Evolutionary conservation across 2,888 invertebrate species (phyloP).

Genomic region (Eledona agricola): DNA sequence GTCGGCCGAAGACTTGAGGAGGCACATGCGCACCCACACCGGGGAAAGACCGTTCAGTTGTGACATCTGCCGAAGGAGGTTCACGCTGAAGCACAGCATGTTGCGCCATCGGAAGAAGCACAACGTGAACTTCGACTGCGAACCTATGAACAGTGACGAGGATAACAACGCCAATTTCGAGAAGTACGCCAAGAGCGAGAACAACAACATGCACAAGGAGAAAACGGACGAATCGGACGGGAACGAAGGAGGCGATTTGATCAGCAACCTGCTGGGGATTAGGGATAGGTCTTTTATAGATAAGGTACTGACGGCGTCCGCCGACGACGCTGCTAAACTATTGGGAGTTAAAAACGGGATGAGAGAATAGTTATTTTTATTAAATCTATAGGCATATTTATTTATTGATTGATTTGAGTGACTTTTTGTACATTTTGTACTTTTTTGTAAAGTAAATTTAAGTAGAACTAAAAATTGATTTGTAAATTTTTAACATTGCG

Average conservation of each 20-base stretch:
- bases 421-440: constrained; percentile 36
- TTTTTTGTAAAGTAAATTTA: constrained; percentile 22
- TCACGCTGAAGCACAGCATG: constrained; percentile 95
- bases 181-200: constrained; percentile 39
- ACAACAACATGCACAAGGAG: constrained; percentile 40
- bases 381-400: constrained; percentile 8
- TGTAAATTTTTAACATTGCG: constrained; percentile 33
- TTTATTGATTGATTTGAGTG: constrained; percentile 30
- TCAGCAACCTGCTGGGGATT: constrained; percentile 89
- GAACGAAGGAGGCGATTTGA: constrained; percentile 76
- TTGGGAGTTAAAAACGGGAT: constrained; percentile 76
- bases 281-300: constrained; percentile 87
- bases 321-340: constrained; percentile 87
- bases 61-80: constrained; percentile 86
- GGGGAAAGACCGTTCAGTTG: constrained; percentile 93
- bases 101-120: constrained; percentile 92
- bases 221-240: constrained; percentile 64
- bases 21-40: constrained; percentile 94
- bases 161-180: constrained; percentile 50
- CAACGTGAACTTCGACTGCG: constrained; percentile 65
- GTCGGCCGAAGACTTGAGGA: constrained; percentile 91
- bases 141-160: constrained; percentile 63
- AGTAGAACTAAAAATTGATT: constrained; percentile 11
- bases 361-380: constrained; percentile 45
- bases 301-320: constrained; percentile 80